Evolutionary conservation across 1,140 invertebrate genomes (phyloP).

Genomic region (Chironomus striatipennis): DNA sequence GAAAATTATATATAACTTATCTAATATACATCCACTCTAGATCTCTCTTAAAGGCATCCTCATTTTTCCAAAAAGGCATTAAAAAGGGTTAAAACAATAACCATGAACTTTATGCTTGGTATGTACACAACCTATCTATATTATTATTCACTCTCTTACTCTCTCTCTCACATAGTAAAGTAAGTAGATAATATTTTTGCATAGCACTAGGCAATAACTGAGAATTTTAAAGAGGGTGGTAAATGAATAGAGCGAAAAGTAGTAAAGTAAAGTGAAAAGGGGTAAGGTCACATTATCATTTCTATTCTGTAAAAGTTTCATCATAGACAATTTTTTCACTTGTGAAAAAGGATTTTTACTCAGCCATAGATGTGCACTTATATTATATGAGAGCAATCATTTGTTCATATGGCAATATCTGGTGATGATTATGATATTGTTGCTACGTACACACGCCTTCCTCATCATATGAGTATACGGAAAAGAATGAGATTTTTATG

Average conservation of each 20-base stretch:
- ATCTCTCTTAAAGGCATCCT: not conserved
- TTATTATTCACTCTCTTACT: too few species aligned
- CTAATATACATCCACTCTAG: not conserved
- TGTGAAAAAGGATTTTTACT: too few species aligned
- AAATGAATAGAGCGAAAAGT: too few species aligned
- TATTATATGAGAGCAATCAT: too few species aligned
- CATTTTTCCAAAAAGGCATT: not conserved
- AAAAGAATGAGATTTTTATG: not conserved
- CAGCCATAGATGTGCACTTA: too few species aligned
- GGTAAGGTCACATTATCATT: not conserved
- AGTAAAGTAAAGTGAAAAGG: not conserved
- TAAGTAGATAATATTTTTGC: too few species aligned
- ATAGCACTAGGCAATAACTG: too few species aligned
- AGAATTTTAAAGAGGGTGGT: too few species aligned
- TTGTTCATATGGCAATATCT: not conserved
- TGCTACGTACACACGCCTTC: not conserved
- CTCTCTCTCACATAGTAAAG: too few species aligned
- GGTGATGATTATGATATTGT: not conserved
- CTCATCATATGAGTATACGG: not conserved
- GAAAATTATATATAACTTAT: not conserved
- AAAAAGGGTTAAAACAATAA: slow-evolving; percentile 23
- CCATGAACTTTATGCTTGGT: slow-evolving; percentile 14
- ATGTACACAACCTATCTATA: not conserved
- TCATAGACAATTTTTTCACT: too few species aligned
- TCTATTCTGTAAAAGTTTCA: not conserved